These are phyloP conservation scores for Hypolimnas misippus DNA, from an alignment of 2,888 invertebrate genomes.

Conservation along the genomic window DNA sequence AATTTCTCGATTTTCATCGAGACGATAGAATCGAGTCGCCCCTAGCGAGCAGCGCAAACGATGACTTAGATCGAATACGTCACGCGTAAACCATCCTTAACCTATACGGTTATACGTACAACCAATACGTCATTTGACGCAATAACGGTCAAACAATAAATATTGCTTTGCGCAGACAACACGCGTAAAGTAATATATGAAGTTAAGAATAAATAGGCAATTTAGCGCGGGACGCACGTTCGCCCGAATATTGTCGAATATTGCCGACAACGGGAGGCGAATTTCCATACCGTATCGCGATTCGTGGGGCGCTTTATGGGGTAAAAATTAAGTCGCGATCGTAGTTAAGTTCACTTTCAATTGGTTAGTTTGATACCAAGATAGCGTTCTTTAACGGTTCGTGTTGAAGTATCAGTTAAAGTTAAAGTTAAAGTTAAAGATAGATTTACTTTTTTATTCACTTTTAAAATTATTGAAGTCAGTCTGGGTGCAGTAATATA, in stretches of 20 bases:
- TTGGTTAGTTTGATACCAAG: constrained; percentile 56
- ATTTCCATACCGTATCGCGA: constrained; percentile 83
- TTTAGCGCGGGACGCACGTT: constrained; percentile 81
- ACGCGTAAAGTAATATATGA: constrained; percentile 84
- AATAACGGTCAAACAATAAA: constrained; percentile 84
- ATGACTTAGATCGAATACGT: constrained; percentile 41
- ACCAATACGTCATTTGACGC: constrained; percentile 82
- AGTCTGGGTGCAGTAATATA: no score
- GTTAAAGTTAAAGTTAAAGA: no score
- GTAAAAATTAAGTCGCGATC: constrained; percentile 81
- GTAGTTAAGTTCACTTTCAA: constrained; percentile 69
- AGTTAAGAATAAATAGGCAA: constrained; percentile 85
- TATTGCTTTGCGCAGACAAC: constrained; percentile 84
- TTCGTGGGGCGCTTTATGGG: constrained; percentile 81
- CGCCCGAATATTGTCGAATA: constrained; percentile 81
- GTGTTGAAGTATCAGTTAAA: background rate
- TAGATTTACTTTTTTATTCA: no score
- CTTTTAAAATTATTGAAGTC: no score
- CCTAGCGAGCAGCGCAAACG: background rate
- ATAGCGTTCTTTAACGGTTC: background rate
- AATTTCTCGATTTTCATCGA: background rate
- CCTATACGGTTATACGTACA: constrained; percentile 71
- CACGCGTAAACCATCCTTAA: constrained; percentile 67
- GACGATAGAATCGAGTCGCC: background rate
- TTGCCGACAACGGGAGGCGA: constrained; percentile 74